Percentiles rank a stretch among this genome's conserved stretches.
phyloP scores from a whole-genome alignment of 2,113 vertebrate genomes.

The Herpetotheres cachinnans region DNA sequence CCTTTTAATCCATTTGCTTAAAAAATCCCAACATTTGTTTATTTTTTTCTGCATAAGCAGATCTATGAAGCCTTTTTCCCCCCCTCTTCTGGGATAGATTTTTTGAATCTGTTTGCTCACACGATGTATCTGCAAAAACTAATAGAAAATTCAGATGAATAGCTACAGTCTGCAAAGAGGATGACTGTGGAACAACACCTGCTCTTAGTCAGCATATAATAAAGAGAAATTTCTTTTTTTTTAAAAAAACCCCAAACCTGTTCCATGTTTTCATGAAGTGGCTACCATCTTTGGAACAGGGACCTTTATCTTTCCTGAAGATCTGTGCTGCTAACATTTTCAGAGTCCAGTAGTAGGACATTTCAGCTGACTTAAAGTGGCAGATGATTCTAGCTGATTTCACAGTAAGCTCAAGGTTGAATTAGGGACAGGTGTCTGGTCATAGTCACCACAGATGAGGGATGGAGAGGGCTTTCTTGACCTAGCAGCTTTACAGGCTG shows the following conservation, averaged over 20 bases:
- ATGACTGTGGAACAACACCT: neutral
- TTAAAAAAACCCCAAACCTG: rapidly evolving
- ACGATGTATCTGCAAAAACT: neutral
- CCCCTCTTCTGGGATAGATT: neutral
- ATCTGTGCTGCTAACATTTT: neutral
- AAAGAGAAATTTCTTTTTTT: neutral
- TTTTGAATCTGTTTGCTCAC: neutral
- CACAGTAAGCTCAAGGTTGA: neutral
- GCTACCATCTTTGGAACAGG: neutral
- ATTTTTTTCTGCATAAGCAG: neutral
- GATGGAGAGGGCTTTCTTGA: neutral
- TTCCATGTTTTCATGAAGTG: neutral
- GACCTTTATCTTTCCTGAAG: neutral
- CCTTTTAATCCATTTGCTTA: neutral
- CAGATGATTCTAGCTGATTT: neutral
- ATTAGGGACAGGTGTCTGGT: neutral
- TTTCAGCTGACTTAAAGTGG: neutral
- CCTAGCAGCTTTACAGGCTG: neutral
- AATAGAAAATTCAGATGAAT: neutral
- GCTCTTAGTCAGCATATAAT: neutral
- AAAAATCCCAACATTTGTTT: neutral
- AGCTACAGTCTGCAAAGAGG: neutral
- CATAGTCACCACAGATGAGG: rapidly evolving
- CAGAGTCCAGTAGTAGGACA: neutral
- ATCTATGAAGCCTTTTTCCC: neutral